Percentiles rank a stretch among this genome's conserved stretches.
phyloP scores from a whole-genome alignment of 1,140 invertebrate species.

The Pollicipes pollicipes region DNA sequence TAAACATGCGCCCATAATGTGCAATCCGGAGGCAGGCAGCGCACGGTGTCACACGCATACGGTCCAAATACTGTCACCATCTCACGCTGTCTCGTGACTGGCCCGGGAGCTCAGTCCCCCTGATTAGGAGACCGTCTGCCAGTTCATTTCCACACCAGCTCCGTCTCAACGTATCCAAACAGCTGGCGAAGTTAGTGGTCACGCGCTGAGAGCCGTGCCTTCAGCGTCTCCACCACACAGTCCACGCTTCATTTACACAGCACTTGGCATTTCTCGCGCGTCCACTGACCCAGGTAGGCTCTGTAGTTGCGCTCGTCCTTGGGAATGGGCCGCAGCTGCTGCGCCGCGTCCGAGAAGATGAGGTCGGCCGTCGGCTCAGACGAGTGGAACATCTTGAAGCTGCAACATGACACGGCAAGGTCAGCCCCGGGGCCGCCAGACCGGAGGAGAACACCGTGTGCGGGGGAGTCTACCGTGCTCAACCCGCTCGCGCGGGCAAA shows the following conservation, averaged over 20 bases:
- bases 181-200: too few relatives aligned
- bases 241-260: background rate
- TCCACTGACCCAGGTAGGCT: conserved; percentile 10
- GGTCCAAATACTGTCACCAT: too few relatives aligned
- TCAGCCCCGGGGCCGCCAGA: background rate
- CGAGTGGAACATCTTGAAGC: conserved; percentile 78
- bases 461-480: background rate
- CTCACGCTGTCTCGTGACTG: too few relatives aligned
- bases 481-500: background rate
- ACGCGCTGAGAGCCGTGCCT: too few relatives aligned
- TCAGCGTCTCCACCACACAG: background rate
- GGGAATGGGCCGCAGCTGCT: conserved; percentile 42
- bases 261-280: background rate
- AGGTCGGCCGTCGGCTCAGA: conserved; percentile 58
- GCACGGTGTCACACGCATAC: too few relatives aligned
- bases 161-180: too few relatives aligned
- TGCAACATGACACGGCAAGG: conserved; percentile 20
- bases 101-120: too few relatives aligned
- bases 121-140: too few relatives aligned
- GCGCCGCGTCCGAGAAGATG: conserved; percentile 69
- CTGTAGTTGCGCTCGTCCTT: conserved; percentile 20
- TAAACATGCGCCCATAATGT: too few relatives aligned
- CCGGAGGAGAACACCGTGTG: conserved; percentile 1
- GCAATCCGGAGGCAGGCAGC: too few relatives aligned
- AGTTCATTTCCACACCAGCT: too few relatives aligned